Conservation (phyloP, 1,140 invertebrate genomes). For the Galendromus occidentalis region DNA sequence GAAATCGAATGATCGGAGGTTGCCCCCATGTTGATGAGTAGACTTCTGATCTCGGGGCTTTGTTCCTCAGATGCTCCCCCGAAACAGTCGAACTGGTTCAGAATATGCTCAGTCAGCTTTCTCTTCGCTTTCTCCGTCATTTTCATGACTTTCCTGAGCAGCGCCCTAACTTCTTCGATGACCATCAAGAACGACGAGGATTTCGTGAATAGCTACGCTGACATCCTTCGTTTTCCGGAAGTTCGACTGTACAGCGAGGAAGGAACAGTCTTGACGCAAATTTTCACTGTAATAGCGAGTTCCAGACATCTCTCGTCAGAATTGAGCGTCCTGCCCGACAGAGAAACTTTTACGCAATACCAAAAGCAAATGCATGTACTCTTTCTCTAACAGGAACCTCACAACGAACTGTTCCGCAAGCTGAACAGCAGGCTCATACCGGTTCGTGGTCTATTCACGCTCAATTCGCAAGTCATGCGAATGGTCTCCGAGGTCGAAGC, state of each 20-base stretch:
- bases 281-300: background rate
- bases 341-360: too few relatives aligned
- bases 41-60: too few relatives aligned
- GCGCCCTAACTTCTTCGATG: background rate
- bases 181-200: background rate
- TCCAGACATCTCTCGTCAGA: too few relatives aligned
- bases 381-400: background rate
- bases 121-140: background rate
- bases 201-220: background rate
- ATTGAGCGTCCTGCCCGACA: too few relatives aligned
- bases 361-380: too few relatives aligned
- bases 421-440: background rate
- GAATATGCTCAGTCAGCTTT: background rate
- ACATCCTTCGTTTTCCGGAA: background rate
- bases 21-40: too few relatives aligned
- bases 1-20: too few relatives aligned
- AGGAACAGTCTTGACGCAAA: background rate
- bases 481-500: background rate
- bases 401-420: background rate
- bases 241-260: background rate
- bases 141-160: background rate
- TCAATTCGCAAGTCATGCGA: background rate
- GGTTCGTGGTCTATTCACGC: background rate
- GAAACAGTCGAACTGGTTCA: background rate
- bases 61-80: too few relatives aligned